Conservation (phyloP, 2,113 vertebrate genomes). For the Glaucomys volans region DNA sequence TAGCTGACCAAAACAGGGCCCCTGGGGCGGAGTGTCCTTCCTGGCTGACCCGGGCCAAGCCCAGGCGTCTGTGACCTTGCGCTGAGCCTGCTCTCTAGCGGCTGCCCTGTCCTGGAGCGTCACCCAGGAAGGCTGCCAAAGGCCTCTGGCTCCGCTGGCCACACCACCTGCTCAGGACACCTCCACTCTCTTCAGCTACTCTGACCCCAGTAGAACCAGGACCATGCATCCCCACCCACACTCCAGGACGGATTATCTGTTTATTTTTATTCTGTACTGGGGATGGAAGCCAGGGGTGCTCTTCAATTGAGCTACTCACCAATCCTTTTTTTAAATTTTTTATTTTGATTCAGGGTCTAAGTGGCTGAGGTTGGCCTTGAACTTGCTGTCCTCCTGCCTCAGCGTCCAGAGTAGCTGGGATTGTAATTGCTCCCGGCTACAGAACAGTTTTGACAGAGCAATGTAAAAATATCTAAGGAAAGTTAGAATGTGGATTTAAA, state of each 20-base stretch:
- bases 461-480: neutral
- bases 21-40: neutral
- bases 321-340: too few species aligned
- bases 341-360: too few species aligned
- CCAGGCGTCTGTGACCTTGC: neutral
- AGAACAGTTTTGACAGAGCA: neutral
- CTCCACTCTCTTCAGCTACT: neutral
- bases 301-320: too few species aligned
- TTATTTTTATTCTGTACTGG: too few species aligned
- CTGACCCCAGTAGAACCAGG: neutral
- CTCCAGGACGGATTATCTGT: neutral
- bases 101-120: neutral
- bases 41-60: neutral
- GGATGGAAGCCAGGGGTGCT: too few species aligned
- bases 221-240: neutral
- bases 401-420: too few species aligned
- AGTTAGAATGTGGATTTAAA: neutral
- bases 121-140: neutral
- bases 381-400: too few species aligned
- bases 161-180: neutral
- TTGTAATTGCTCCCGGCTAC: neutral
- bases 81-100: neutral
- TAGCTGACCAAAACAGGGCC: neutral
- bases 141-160: neutral
- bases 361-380: too few species aligned